Percentiles rank a stretch among this genome's conserved stretches.
These are phyloP conservation scores for Drosophila histrio DNA, from an alignment of 2,888 invertebrate species.

Conservation along the genomic window DNA sequence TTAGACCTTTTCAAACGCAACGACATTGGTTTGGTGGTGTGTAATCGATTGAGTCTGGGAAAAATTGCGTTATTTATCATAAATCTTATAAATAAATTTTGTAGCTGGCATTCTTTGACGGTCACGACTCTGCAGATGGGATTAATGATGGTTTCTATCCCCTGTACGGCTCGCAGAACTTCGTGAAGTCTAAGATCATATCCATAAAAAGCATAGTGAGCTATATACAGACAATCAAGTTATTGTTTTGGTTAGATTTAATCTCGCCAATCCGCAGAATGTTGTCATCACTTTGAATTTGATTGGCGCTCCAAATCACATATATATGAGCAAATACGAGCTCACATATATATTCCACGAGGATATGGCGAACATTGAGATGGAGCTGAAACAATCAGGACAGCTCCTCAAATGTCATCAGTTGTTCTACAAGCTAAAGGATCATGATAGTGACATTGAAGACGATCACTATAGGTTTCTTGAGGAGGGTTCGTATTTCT, in stretches of 20 bases:
- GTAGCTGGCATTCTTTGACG: slow-evolving; percentile 97
- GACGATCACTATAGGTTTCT: slow-evolving; percentile 96
- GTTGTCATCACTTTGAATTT: slow-evolving; percentile 94
- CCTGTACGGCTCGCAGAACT: slow-evolving; percentile 95
- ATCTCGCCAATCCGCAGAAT: slow-evolving; percentile 86
- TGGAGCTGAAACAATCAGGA: slow-evolving; percentile 85
- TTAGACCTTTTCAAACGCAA: slow-evolving; percentile 85
- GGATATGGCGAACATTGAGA: slow-evolving; percentile 89
- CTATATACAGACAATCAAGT: slow-evolving; percentile 53
- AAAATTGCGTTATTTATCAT: no score
- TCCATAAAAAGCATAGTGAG: slow-evolving; percentile 87
- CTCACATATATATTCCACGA: slow-evolving; percentile 90
- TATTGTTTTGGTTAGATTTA: slow-evolving; percentile 85
- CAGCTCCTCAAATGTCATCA: slow-evolving; percentile 85
- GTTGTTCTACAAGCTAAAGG: slow-evolving; percentile 88
- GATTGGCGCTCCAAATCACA: slow-evolving; percentile 92
- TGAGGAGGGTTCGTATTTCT: slow-evolving; percentile 75
- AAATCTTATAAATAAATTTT: no score
- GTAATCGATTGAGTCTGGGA: slow-evolving; percentile 40
- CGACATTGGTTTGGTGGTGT: slow-evolving; percentile 42
- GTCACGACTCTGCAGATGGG: slow-evolving; percentile 95
- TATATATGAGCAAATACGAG: slow-evolving; percentile 92
- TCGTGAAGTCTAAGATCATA: slow-evolving; percentile 89
- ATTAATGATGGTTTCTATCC: slow-evolving; percentile 93
- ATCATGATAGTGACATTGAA: slow-evolving; percentile 89